Percentiles rank a stretch among this genome's conserved stretches.
phyloP scores from a whole-genome alignment of 2,113 vertebrate genomes.

The Empidonax alnorum region DNA sequence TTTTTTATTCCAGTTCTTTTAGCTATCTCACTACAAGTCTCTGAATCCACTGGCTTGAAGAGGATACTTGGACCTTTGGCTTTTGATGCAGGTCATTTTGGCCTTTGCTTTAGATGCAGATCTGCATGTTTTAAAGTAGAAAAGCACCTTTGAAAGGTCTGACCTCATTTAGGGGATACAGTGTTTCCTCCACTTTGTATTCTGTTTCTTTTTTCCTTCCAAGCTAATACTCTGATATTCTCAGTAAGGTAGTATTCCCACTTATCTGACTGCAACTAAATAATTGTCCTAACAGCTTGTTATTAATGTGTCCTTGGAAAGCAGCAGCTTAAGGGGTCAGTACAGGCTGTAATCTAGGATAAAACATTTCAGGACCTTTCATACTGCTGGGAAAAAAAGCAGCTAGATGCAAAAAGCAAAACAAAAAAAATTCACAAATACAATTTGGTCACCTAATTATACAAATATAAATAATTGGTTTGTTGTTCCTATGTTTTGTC shows the following conservation, averaged over 20 bases:
- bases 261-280: background rate
- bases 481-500: background rate
- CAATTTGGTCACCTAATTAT: background rate
- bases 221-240: background rate
- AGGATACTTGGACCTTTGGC: background rate
- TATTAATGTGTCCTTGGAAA: background rate
- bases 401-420: background rate
- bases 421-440: background rate
- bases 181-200: background rate
- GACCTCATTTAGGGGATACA: background rate
- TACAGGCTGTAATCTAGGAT: background rate
- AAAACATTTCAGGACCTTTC: background rate
- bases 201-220: background rate
- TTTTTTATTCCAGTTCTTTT: constrained; percentile 9
- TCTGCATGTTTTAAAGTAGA: background rate
- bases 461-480: background rate
- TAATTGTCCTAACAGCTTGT: background rate
- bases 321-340: background rate
- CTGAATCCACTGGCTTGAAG: background rate
- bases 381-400: background rate
- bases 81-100: background rate
- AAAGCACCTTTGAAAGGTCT: background rate
- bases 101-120: background rate
- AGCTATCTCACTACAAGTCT: background rate
- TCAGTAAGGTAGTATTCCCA: too few relatives aligned